Evolutionary conservation across 2,113 vertebrate species (phyloP).

Genomic region (Sphyrna mokarran): DNA sequence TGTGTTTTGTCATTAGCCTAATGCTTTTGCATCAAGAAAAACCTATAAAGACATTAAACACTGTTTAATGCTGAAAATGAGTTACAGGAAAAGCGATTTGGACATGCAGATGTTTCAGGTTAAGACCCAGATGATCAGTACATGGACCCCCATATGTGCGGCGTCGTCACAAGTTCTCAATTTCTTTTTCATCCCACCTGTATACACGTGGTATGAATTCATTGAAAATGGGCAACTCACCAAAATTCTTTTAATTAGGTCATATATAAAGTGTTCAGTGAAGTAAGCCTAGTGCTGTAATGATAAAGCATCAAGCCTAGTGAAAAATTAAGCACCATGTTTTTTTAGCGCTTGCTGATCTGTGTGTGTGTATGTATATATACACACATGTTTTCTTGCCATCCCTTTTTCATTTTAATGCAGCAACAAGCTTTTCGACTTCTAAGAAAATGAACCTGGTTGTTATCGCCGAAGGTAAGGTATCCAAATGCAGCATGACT

Average conservation of each 20-base stretch:
- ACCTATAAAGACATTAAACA: slow-evolving; percentile 36
- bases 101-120: slow-evolving; percentile 39
- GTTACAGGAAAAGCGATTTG: slow-evolving; percentile 37
- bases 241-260: slow-evolving; percentile 26
- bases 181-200: slow-evolving; percentile 33
- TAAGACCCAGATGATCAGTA: slow-evolving; percentile 36
- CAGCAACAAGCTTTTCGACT: neutral
- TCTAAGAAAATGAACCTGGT: neutral
- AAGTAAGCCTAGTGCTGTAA: neutral
- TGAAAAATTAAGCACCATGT: neutral
- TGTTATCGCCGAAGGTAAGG: no score
- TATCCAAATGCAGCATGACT: neutral
- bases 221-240: slow-evolving; percentile 10
- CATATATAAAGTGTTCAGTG: slow-evolving; percentile 32
- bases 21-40: slow-evolving; percentile 35
- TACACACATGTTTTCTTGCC: no score
- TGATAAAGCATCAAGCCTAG: neutral
- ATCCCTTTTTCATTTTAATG: neutral
- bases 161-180: slow-evolving; percentile 16
- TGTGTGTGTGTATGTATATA: neutral
- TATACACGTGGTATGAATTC: slow-evolving; percentile 25
- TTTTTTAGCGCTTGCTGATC: neutral
- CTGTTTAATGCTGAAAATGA: slow-evolving; percentile 29
- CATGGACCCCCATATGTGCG: slow-evolving; percentile 29
- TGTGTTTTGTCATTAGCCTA: slow-evolving; percentile 35